These are phyloP conservation scores for Ceratina calcarata DNA, from an alignment of 1,140 invertebrate genomes.

Conservation along the genomic window DNA sequence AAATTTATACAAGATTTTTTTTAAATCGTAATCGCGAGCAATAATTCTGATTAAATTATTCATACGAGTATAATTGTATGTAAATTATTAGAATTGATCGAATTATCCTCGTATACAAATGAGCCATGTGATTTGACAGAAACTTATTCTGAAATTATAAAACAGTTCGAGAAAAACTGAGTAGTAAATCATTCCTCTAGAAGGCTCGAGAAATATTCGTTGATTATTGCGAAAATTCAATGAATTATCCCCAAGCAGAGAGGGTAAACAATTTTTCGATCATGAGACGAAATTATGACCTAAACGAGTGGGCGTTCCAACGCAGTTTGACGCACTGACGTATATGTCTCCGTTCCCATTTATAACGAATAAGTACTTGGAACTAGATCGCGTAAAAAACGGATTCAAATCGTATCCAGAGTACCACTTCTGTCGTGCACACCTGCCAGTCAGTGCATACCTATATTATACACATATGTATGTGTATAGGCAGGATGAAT, in stretches of 20 bases:
- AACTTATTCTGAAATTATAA: not conserved
- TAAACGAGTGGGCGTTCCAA: not conserved
- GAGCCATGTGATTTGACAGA: too few relatives aligned
- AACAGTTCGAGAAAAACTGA: not conserved
- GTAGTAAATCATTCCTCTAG: not conserved
- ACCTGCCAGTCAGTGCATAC: too few relatives aligned
- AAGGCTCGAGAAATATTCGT: not conserved
- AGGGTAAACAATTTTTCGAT: not conserved
- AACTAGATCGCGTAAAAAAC: slow-evolving; percentile 14
- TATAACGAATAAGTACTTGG: too few relatives aligned
- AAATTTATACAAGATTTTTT: too few relatives aligned
- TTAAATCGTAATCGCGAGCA: too few relatives aligned
- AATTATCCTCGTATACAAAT: too few relatives aligned
- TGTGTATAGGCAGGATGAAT: not conserved
- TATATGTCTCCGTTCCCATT: not conserved
- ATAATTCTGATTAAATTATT: too few relatives aligned
- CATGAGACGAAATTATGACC: not conserved
- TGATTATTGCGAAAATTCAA: not conserved
- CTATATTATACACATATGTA: not conserved
- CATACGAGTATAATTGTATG: too few relatives aligned
- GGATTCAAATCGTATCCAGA: not conserved
- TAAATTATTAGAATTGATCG: too few relatives aligned
- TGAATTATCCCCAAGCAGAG: not conserved
- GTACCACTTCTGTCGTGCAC: too few relatives aligned
- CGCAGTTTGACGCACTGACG: not conserved